Base-by-base conservation (phyloP, 2,113 vertebrate genomes). In the Corapipo altera region DNA sequence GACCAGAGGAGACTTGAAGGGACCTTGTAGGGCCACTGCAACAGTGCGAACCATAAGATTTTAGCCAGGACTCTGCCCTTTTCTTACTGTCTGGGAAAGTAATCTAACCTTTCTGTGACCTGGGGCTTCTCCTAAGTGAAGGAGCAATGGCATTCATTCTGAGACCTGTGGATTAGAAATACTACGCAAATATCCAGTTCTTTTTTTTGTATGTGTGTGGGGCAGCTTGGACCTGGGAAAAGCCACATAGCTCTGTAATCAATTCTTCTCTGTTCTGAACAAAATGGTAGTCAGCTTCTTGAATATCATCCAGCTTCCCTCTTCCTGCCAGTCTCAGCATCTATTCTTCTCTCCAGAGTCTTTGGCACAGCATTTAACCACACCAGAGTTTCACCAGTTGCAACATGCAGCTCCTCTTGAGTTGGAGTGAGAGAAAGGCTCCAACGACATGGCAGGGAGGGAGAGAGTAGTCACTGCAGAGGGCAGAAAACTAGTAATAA, bases 221-320 rank as follows among this genome's bases (percentile, higher is more conserved):
- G n/a, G n/a, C 10, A 5, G 15, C 58, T 59, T 59, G 58, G 58
- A 59, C 71, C 48, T 64, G 48, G 79, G 72, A 71, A 94, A 83
- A 91, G 39, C 30, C 52, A 57, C 22, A 30, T 35, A 75, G 33
- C 37, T 92, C 44, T 80, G 57, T 80, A 90, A 88, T 91, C 95
- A 91, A 1, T 94, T 85, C 80, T 91, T 57, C 87, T 57, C 75
- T 93, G 41, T 89, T 87, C 70, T 33, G 59, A 86, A 80, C 91
- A 91, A 90, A 96, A 83, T 4, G 0, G 79, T 77, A 96, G 90
- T 92, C 83, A 93, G 88, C 88, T 71, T 89, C 89, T 96, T 96
- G 95, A 95, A 82, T 92, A 76, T 69, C 49, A 88, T 94, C 94
- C 93, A 97, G 88, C 95, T 96, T 96, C 85, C 17, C 33, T 94